A percentile compares a stretch with the other conserved stretches of the same genome.
Conservation (phyloP, 2,888 invertebrate species). For the Onchidella celtica region DNA sequence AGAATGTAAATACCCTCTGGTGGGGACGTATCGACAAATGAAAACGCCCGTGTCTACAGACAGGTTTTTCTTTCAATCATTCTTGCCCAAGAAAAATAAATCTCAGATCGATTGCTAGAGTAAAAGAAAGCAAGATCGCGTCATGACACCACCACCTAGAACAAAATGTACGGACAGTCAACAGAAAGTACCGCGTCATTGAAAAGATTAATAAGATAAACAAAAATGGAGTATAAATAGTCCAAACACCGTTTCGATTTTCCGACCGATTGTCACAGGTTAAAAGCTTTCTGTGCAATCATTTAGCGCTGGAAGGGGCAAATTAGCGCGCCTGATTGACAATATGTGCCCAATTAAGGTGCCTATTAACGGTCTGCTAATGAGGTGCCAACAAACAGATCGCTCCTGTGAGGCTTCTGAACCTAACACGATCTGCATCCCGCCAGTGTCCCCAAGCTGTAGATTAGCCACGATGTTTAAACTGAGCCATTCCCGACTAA, state of each 20-base stretch:
- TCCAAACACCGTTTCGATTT: slow-evolving; percentile 31
- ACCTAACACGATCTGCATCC: slow-evolving; percentile 20
- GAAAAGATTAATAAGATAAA: background rate
- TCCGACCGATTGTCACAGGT: slow-evolving; percentile 24
- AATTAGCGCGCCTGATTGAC: slow-evolving; percentile 13
- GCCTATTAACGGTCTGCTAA: slow-evolving; percentile 20
- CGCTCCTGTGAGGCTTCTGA: background rate
- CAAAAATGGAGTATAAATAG: background rate
- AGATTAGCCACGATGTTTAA: slow-evolving; percentile 36
- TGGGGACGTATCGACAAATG: too few relatives aligned
- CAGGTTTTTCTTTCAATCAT: too few relatives aligned
- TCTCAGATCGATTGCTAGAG: too few relatives aligned
- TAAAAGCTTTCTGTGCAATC: slow-evolving; percentile 27
- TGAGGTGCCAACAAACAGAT: slow-evolving; percentile 30
- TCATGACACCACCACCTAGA: too few relatives aligned
- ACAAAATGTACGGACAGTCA: too few relatives aligned
- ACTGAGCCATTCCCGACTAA: slow-evolving; percentile 8
- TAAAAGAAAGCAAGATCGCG: too few relatives aligned
- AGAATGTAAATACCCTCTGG: too few relatives aligned
- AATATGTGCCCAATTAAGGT: slow-evolving; percentile 34
- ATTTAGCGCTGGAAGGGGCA: slow-evolving; percentile 9
- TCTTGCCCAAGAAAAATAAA: too few relatives aligned
- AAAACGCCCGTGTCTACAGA: too few relatives aligned
- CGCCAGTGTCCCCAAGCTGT: background rate
- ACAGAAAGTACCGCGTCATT: background rate